Percentiles rank a stretch among this genome's conserved stretches.
These are phyloP conservation scores for Chrysopilus asiliformis DNA, from an alignment of 2,888 invertebrate species.

Conservation along the genomic window DNA sequence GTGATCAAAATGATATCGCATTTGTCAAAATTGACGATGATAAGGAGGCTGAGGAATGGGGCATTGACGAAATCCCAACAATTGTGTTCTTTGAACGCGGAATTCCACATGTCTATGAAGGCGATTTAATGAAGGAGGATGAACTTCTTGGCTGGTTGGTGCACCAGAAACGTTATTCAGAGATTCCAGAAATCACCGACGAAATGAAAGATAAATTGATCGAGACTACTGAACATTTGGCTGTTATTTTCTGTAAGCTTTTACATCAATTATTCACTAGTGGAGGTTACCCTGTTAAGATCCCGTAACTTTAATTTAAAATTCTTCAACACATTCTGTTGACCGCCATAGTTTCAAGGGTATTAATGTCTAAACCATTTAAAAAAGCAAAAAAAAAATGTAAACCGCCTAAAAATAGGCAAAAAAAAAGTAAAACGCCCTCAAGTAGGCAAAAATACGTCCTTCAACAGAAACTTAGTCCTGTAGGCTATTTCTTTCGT, in stretches of 20 bases:
- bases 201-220: constrained; percentile 88
- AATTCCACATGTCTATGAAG: constrained; percentile 62
- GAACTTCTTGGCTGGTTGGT: constrained; percentile 79
- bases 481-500: too few relatives aligned
- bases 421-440: too few relatives aligned
- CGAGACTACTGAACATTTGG: constrained; percentile 64
- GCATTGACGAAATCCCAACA: constrained; percentile 69
- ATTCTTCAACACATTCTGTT: neutral
- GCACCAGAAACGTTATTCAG: constrained; percentile 79
- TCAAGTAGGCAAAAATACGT: too few relatives aligned
- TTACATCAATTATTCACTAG: constrained; percentile 4
- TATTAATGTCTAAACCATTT: too few relatives aligned
- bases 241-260: constrained; percentile 81
- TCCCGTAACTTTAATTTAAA: neutral
- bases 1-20: constrained; percentile 81
- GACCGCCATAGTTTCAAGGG: neutral
- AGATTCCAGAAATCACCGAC: constrained; percentile 84
- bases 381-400: too few relatives aligned
- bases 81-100: constrained; percentile 64
- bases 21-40: constrained; percentile 86
- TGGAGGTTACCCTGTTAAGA: neutral
- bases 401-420: too few relatives aligned
- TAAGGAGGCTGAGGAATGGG: constrained; percentile 78
- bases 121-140: constrained; percentile 82
- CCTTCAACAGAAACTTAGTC: too few relatives aligned